Evolutionary conservation across 1,140 invertebrate species (phyloP).

Genomic region (Cylas formicarius): DNA sequence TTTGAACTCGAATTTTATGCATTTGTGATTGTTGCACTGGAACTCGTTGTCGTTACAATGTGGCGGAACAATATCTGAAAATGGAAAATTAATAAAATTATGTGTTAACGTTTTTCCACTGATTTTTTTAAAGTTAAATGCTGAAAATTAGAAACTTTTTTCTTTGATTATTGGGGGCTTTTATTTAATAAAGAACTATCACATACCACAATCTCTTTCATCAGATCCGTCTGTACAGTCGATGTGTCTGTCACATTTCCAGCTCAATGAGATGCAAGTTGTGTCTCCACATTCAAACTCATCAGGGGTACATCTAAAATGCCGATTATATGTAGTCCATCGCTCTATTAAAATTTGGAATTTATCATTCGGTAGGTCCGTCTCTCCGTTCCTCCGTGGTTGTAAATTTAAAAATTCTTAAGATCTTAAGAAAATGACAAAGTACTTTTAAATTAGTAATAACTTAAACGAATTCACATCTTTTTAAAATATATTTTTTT

Average conservation of each 20-base stretch:
- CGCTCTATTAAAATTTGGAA: neutral
- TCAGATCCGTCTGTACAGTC: slow-evolving; percentile 58
- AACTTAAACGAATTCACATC: too few species aligned
- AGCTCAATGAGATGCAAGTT: slow-evolving; percentile 56
- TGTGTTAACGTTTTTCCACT: neutral
- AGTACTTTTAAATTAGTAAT: too few species aligned
- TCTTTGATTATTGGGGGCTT: too few species aligned
- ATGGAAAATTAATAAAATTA: neutral
- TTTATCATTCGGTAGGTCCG: neutral
- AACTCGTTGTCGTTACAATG: slow-evolving; percentile 65
- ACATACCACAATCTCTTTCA: slow-evolving; percentile 52
- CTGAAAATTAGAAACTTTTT: too few species aligned
- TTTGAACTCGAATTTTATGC: slow-evolving; percentile 63
- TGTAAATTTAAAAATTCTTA: too few species aligned
- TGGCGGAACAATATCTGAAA: slow-evolving; percentile 45
- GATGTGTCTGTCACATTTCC: slow-evolving; percentile 52
- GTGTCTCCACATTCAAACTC: slow-evolving; percentile 52
- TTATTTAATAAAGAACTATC: neutral
- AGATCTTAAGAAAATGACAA: too few species aligned
- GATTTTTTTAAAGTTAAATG: too few species aligned
- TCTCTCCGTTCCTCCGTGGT: too few species aligned
- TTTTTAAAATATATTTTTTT: too few species aligned
- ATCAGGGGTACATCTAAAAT: slow-evolving; percentile 51
- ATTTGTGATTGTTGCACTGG: slow-evolving; percentile 58
- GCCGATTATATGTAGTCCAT: too few species aligned